These are phyloP conservation scores for Fulmarus glacialis DNA, from an alignment of 2,113 vertebrate genomes.

Conservation along the genomic window DNA sequence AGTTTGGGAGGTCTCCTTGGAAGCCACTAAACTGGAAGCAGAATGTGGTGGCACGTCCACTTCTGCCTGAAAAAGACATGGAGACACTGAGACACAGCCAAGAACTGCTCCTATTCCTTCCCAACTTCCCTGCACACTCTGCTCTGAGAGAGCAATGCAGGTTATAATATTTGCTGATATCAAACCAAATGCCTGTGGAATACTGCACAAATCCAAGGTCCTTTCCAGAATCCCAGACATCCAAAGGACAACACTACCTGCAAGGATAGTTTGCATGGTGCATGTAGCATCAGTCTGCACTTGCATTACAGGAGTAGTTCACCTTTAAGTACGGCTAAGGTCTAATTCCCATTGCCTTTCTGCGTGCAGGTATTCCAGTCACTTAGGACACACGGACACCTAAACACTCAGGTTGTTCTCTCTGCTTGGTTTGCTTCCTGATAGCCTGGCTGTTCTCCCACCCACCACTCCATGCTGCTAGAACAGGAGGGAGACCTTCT, in stretches of 20 bases:
- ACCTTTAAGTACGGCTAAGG: not conserved
- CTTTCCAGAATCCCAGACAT: not conserved
- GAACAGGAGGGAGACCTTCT: not conserved
- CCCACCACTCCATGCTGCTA: not conserved
- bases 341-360: accelerated
- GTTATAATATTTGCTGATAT: accelerated
- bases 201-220: not conserved
- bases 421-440: not conserved
- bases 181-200: not conserved
- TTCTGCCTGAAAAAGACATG: not conserved
- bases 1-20: not conserved
- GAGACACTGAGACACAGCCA: not conserved
- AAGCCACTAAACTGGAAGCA: not conserved
- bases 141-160: not conserved
- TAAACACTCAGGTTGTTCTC: not conserved
- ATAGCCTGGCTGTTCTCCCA: not conserved
- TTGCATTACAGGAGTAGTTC: accelerated
- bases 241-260: not conserved
- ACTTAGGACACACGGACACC: not conserved
- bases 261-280: accelerated
- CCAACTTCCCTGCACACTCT: not conserved
- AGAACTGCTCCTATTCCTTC: not conserved
- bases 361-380: not conserved
- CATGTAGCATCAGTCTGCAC: not conserved
- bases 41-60: not conserved